Conservation (phyloP, 2,113 vertebrate species). For the Pelecanoides urinatrix region DNA sequence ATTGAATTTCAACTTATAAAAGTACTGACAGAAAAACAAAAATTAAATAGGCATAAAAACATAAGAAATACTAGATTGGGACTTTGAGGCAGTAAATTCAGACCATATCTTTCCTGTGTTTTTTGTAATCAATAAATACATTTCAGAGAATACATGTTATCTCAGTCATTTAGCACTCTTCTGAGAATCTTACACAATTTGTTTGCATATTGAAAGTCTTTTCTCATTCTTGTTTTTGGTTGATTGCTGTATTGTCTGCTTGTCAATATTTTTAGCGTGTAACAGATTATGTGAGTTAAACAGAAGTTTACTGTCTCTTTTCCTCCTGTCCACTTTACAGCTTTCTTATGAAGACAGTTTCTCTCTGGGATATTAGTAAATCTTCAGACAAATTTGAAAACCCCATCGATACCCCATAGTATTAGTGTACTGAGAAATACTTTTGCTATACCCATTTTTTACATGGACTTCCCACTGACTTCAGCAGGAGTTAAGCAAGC, state of each 20-base stretch:
- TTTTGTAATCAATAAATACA: neutral
- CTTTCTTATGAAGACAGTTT: neutral
- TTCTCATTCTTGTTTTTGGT: neutral
- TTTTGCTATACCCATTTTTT: neutral
- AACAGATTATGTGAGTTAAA: neutral
- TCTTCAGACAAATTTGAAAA: neutral
- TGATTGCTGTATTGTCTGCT: neutral
- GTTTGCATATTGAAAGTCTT: neutral
- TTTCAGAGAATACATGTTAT: neutral
- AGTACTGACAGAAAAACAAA: neutral
- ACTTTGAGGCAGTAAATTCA: neutral
- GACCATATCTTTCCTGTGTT: neutral
- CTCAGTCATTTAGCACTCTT: neutral
- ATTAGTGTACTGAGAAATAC: neutral
- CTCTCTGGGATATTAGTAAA: neutral
- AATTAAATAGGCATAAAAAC: neutral
- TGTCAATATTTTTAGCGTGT: neutral
- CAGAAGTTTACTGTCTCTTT: neutral
- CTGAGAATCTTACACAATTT: neutral
- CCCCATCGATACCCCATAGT: neutral
- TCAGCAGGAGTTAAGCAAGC: neutral
- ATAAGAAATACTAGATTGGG: neutral
- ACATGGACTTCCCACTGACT: neutral
- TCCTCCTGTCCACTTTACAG: neutral
- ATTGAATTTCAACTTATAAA: neutral